Evolutionary conservation across 2,888 invertebrate genomes (phyloP).

Genomic region (Allygus modestus): DNA sequence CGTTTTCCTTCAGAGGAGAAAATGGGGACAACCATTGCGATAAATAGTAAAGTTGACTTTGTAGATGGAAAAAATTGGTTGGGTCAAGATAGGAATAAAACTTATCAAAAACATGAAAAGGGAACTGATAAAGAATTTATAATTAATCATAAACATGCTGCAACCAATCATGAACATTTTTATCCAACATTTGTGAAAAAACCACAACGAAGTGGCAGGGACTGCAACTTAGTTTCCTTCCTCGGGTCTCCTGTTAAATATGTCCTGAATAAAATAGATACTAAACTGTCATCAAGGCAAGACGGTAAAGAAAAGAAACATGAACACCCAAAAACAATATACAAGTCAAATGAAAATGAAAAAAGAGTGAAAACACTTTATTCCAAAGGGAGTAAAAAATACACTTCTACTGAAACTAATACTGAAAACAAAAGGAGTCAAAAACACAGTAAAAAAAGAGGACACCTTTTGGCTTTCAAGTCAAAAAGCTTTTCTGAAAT

Average conservation of each 20-base stretch:
- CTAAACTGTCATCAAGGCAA: constrained; percentile 15
- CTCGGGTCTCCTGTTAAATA: constrained; percentile 33
- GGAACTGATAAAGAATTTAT: background rate
- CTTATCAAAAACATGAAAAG: background rate
- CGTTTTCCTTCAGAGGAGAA: constrained; percentile 5
- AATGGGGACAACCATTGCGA: background rate
- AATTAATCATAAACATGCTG: background rate
- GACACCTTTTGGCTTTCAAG: background rate
- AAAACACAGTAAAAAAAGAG: background rate
- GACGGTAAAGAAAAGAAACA: background rate
- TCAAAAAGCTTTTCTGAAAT: constrained; percentile 23
- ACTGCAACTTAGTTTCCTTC: constrained; percentile 48
- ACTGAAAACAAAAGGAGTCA: background rate
- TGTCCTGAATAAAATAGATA: constrained; percentile 37
- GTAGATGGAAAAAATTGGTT: background rate
- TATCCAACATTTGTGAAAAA: background rate
- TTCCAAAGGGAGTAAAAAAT: background rate
- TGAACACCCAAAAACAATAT: background rate
- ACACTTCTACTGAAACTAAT: background rate
- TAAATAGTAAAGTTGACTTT: background rate
- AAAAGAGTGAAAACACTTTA: constrained; percentile 33
- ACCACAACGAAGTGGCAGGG: background rate
- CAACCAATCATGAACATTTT: background rate
- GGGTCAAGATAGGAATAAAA: background rate
- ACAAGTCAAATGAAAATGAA: constrained; percentile 6